phyloP scores from a whole-genome alignment of 1,140 invertebrate genomes.

The Drosophila bipectinata region DNA sequence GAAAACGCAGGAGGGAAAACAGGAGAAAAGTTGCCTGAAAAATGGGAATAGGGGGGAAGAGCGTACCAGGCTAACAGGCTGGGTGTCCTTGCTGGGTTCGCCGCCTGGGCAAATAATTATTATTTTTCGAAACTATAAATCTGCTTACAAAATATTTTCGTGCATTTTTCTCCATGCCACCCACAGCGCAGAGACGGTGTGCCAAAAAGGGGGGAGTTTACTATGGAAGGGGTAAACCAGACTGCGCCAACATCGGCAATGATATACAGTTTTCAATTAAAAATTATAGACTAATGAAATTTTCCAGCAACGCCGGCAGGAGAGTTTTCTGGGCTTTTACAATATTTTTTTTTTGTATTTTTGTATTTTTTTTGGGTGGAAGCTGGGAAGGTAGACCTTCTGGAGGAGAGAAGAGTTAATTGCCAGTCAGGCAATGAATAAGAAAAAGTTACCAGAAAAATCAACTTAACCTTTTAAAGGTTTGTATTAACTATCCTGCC shows the following conservation, averaged over 20 bases:
- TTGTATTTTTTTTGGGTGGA: too few species aligned
- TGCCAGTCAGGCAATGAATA: conserved; percentile 18
- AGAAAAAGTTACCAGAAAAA: background rate
- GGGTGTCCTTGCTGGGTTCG: conserved; percentile 51
- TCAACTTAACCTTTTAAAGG: conserved; percentile 20
- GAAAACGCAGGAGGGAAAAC: background rate
- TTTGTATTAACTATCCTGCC: conserved; percentile 3
- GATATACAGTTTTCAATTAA: conserved; percentile 77
- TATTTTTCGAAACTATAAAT: conserved; percentile 79
- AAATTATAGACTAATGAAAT: conserved; percentile 75
- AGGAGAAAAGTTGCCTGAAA: background rate
- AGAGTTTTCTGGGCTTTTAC: conserved; percentile 38
- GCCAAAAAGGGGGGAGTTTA: background rate
- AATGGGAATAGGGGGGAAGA: background rate
- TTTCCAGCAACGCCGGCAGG: conserved; percentile 49
- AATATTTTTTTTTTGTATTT: background rate
- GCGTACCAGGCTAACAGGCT: background rate
- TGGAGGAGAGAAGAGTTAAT: conserved; percentile 25
- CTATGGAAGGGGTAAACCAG: conserved; percentile 18
- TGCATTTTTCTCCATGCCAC: conserved; percentile 55
- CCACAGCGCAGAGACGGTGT: conserved; percentile 23
- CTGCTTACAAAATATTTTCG: conserved; percentile 76
- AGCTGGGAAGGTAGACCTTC: background rate
- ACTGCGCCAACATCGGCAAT: conserved; percentile 58
- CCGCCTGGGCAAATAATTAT: conserved; percentile 76